A percentile compares a stretch with the other conserved stretches of the same genome.
Evolutionary conservation across 30 jellyfish, hydroid and myxozoan species (phyloP).

Genomic region (Sanderia malayensis): DNA sequence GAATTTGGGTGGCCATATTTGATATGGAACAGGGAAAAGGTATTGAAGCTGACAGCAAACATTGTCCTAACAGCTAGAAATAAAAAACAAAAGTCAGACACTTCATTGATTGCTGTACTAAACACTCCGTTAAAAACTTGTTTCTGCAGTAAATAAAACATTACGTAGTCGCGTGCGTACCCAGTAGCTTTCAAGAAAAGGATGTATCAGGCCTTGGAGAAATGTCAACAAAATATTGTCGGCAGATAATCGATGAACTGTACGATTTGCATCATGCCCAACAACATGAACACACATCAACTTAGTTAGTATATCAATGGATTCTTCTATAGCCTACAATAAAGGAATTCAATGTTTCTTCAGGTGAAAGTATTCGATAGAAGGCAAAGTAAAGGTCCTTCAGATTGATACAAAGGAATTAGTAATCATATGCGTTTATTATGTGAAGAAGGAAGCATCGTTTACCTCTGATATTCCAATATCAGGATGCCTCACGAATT

Average conservation of each 20-base stretch:
- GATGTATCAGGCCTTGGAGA: slow-evolving; percentile 58
- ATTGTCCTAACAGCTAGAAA: slow-evolving; percentile 45
- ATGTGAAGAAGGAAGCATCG: too few relatives aligned
- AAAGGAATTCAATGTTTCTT: too few relatives aligned
- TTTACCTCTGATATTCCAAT: slow-evolving; percentile 18
- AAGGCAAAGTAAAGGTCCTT: background rate
- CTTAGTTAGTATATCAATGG: slow-evolving; percentile 23
- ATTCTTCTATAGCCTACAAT: slow-evolving; percentile 3
- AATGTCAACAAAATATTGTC: slow-evolving; percentile 7
- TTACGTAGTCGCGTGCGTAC: too few relatives aligned
- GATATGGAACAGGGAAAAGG: slow-evolving; percentile 21
- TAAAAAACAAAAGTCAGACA: too few relatives aligned
- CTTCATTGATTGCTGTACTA: too few relatives aligned
- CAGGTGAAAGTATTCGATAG: too few relatives aligned
- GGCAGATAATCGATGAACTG: slow-evolving; percentile 1
- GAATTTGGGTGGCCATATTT: slow-evolving; percentile 14
- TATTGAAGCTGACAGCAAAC: background rate
- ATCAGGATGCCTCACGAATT: slow-evolving; percentile 41
- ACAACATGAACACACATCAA: background rate
- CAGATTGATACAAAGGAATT: too few relatives aligned
- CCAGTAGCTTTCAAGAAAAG: slow-evolving; percentile 77
- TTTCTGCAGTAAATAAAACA: too few relatives aligned
- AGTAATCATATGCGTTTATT: too few relatives aligned
- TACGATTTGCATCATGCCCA: background rate
- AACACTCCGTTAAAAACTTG: too few relatives aligned